These are phyloP conservation scores for Psilopsiagon aurifrons DNA, from an alignment of 2,113 vertebrate genomes.

Conservation along the genomic window DNA sequence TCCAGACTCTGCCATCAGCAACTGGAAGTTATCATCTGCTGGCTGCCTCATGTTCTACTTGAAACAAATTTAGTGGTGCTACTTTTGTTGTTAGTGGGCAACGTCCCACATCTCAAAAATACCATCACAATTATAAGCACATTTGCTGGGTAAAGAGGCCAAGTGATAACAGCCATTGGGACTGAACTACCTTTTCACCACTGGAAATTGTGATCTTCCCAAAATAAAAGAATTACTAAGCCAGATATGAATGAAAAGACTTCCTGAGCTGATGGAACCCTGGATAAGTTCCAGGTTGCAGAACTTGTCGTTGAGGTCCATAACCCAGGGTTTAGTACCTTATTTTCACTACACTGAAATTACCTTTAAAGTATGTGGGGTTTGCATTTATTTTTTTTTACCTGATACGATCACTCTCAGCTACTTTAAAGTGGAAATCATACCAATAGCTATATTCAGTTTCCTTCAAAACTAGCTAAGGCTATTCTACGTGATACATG, in stretches of 20 bases:
- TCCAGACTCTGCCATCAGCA: background rate
- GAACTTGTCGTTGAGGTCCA: background rate
- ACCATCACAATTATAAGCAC: background rate
- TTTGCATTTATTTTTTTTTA: background rate
- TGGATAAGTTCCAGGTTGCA: background rate
- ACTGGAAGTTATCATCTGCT: background rate
- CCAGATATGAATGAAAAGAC: background rate
- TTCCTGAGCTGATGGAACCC: background rate
- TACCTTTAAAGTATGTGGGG: background rate
- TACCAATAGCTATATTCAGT: background rate
- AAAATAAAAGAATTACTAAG: background rate
- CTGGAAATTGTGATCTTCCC: background rate
- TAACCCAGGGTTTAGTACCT: background rate
- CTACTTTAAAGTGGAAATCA: background rate
- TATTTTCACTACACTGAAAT: background rate
- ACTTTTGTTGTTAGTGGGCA: background rate
- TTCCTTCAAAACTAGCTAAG: background rate
- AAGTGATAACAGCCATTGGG: background rate
- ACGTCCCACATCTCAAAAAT: background rate
- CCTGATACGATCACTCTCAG: background rate
- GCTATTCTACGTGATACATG: background rate
- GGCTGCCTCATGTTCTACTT: background rate
- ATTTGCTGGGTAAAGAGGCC: background rate
- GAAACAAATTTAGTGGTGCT: background rate
- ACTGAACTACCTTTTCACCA: background rate